These are phyloP conservation scores for Andrena bucephala DNA, from an alignment of 2,888 invertebrate genomes.

Conservation along the genomic window DNA sequence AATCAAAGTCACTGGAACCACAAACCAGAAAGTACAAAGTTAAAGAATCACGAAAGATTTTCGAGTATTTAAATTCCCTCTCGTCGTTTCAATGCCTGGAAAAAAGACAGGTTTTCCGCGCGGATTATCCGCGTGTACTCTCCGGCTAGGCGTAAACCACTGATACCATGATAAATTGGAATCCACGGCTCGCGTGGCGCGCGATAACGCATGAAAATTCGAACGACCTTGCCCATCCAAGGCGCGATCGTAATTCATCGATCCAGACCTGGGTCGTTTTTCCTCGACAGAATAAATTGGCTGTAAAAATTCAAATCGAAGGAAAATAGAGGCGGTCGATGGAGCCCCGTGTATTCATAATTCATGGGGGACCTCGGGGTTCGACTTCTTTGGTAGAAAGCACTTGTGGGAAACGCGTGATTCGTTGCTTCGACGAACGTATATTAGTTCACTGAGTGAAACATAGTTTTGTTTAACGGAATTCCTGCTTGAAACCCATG, in stretches of 20 bases:
- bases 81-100: neutral
- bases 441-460: neutral
- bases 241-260: slow-evolving; percentile 49
- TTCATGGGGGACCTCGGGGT: slow-evolving; percentile 39
- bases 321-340: slow-evolving; percentile 51
- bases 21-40: no score
- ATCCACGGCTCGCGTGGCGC: neutral
- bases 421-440: neutral
- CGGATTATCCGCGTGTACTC: slow-evolving; percentile 3
- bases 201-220: slow-evolving; percentile 45
- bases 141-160: neutral
- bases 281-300: slow-evolving; percentile 53
- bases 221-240: slow-evolving; percentile 30
- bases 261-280: slow-evolving; percentile 30
- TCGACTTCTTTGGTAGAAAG: slow-evolving; percentile 13
- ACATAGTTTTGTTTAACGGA: no score
- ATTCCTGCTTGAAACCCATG: no score
- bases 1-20: no score
- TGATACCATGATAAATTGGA: slow-evolving; percentile 24
- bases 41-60: no score
- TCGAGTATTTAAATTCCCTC: neutral
- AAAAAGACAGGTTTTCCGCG: neutral
- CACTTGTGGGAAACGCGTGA: neutral
- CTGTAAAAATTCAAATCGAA: slow-evolving; percentile 63
- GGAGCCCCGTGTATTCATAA: slow-evolving; percentile 49